A percentile compares a stretch with the other conserved stretches of the same genome.
phyloP scores from a whole-genome alignment of 2,113 vertebrate species.

The Apodemus speciosus region DNA sequence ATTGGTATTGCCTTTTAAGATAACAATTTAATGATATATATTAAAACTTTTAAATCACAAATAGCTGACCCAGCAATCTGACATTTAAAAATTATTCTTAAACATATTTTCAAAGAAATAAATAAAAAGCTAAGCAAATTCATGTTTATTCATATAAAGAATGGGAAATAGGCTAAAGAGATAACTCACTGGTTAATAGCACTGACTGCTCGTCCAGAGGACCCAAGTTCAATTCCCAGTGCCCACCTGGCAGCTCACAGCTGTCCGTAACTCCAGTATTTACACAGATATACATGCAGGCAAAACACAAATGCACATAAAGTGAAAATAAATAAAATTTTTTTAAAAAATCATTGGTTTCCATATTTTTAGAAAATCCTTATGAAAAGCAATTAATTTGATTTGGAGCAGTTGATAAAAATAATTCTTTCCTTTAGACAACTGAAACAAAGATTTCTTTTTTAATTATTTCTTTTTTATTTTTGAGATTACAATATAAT shows the following conservation, averaged over 20 bases:
- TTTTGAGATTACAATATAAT: neutral
- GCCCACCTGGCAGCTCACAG: too few species aligned
- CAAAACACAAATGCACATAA: too few species aligned
- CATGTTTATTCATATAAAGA: neutral
- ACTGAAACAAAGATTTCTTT: neutral
- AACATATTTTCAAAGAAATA: neutral
- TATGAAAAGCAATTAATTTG: conserved; percentile 35
- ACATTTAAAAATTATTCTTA: conserved; percentile 16
- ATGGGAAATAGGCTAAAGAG: neutral
- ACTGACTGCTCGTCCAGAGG: too few species aligned
- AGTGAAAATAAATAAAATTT: too few species aligned
- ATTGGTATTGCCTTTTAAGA: neutral
- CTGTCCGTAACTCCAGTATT: too few species aligned
- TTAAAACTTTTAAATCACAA: neutral
- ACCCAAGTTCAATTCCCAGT: too few species aligned
- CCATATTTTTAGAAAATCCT: conserved; percentile 28
- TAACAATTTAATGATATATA: neutral
- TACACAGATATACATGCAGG: too few species aligned
- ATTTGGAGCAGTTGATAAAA: conserved; percentile 5
- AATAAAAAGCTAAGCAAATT: neutral
- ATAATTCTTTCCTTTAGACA: conserved; percentile 12
- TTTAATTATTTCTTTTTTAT: neutral
- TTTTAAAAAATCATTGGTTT: neutral
- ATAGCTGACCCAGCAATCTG: neutral
- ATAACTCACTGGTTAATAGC: too few species aligned